Percentiles rank a stretch among this genome's conserved stretches.
Conservation (phyloP, 2,113 vertebrate genomes). For the Leiothrix lutea region DNA sequence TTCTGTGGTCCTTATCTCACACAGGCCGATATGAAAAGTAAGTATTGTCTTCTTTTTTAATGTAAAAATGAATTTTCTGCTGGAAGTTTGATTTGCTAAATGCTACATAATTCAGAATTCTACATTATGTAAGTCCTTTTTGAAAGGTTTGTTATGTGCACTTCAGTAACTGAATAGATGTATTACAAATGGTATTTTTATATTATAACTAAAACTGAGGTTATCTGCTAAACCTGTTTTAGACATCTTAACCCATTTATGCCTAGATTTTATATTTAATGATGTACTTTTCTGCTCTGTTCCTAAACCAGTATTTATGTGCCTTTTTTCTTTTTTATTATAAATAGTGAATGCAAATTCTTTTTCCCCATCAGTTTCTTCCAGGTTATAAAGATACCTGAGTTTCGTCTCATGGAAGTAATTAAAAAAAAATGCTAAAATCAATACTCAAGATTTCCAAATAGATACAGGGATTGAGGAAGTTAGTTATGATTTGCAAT, state of each 20-base stretch:
- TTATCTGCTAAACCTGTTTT: neutral
- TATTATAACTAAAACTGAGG: neutral
- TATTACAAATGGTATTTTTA: neutral
- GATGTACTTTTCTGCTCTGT: neutral
- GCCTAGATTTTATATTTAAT: neutral
- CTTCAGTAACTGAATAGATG: neutral
- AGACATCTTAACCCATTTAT: neutral
- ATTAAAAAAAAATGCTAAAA: neutral
- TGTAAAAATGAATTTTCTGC: neutral
- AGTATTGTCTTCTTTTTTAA: neutral
- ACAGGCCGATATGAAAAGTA: conserved; percentile 59
- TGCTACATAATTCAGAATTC: neutral
- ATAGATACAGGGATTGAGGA: neutral
- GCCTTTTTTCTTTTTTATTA: neutral
- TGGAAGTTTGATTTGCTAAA: neutral
- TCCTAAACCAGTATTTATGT: neutral
- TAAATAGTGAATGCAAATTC: neutral
- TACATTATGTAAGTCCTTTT: neutral
- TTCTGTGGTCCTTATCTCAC: conserved; percentile 40
- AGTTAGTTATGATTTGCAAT: neutral
- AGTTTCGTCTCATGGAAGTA: neutral
- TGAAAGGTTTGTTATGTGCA: neutral
- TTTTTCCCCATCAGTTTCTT: neutral
- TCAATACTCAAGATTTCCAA: neutral
- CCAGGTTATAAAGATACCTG: neutral